Percentiles rank a stretch among this genome's conserved stretches.
These are phyloP conservation scores for Heptascelio sp. DNA, from an alignment of 2,888 invertebrate genomes.

Conservation along the genomic window DNA sequence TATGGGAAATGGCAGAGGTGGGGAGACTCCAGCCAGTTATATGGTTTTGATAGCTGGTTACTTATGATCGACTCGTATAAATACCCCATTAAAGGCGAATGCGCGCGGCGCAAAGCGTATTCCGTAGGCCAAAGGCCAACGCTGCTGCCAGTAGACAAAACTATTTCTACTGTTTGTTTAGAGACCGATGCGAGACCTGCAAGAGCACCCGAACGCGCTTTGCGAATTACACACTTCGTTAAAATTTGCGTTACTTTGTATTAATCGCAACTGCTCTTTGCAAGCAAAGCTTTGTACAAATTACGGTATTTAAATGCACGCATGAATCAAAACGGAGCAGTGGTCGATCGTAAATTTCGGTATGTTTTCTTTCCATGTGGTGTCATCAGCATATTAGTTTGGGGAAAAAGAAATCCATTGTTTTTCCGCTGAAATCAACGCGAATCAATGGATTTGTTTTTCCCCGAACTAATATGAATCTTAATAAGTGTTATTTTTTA, in stretches of 20 bases:
- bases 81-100: constrained; percentile 60
- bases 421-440: no score
- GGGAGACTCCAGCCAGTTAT: constrained; percentile 53
- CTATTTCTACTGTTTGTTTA: constrained; percentile 43
- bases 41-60: constrained; percentile 54
- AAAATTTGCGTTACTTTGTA: constrained; percentile 41
- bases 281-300: constrained; percentile 32
- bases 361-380: no score
- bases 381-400: no score
- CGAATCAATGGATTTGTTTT: no score
- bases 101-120: constrained; percentile 31
- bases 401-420: no score
- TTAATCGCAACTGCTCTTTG: constrained; percentile 45
- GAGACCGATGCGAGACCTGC: constrained; percentile 7
- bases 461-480: no score
- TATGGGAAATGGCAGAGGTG: constrained; percentile 82
- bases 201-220: constrained; percentile 45
- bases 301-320: no score
- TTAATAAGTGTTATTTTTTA: no score
- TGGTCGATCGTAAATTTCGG: no score
- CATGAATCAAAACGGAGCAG: no score
- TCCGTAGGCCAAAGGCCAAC: constrained; percentile 54
- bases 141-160: constrained; percentile 43
- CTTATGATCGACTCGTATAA: constrained; percentile 58
- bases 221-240: constrained; percentile 53